These are phyloP conservation scores for Arctocebus calabarensis DNA, from an alignment of 2,797 vertebrate genomes.

Conservation along the genomic window DNA sequence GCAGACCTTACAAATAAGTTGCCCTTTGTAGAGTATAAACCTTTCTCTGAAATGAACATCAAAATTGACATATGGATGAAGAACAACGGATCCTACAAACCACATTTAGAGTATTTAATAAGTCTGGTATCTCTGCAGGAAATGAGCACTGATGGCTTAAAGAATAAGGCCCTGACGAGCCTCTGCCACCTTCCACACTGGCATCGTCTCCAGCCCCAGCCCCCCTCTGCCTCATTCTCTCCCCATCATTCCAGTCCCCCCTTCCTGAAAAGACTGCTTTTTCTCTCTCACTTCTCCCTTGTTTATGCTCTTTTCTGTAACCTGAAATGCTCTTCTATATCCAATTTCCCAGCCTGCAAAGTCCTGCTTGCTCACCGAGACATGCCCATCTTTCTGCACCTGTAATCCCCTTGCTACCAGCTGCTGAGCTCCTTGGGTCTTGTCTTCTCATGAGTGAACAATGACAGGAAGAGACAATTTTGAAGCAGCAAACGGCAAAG, in stretches of 20 bases:
- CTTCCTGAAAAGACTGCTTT: neutral
- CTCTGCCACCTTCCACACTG: neutral
- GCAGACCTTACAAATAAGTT: neutral
- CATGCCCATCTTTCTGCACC: neutral
- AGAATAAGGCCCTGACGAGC: neutral
- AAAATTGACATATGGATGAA: neutral
- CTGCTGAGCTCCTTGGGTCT: neutral
- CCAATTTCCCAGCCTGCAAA: neutral
- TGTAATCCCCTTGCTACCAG: neutral
- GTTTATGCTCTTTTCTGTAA: neutral
- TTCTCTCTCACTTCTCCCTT: too few relatives aligned
- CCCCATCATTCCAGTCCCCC: accelerated
- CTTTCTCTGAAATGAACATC: neutral
- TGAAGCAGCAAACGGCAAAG: too few relatives aligned
- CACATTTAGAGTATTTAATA: neutral
- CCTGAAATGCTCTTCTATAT: neutral
- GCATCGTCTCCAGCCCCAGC: too few relatives aligned
- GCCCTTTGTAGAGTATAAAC: neutral
- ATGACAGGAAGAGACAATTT: too few relatives aligned
- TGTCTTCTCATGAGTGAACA: too few relatives aligned
- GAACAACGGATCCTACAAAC: neutral
- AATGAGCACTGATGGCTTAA: accelerated
- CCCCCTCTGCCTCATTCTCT: neutral
- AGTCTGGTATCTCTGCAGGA: neutral
- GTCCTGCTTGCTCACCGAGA: too few relatives aligned